A percentile compares a stretch with the other conserved stretches of the same genome.
Evolutionary conservation across 2,888 invertebrate genomes (phyloP).

Genomic region (Heliconius sara): DNA sequence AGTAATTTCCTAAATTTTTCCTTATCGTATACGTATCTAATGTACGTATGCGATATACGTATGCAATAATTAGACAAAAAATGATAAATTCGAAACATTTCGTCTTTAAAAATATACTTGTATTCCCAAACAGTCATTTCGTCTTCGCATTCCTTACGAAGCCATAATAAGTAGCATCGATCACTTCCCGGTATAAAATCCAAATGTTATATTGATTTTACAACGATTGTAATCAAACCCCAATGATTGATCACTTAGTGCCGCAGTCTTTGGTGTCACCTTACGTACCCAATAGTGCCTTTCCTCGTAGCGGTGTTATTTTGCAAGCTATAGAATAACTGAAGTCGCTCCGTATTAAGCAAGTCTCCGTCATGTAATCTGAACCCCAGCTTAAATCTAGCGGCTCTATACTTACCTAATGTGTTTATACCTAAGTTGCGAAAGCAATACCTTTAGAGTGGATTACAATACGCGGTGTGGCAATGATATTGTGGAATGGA

Average conservation of each 20-base stretch:
- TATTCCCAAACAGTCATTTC: neutral
- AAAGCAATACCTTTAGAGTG: conserved; percentile 63
- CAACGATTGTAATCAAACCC: conserved; percentile 38
- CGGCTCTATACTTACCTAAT: conserved; percentile 68
- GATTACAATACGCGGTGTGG: conserved; percentile 41
- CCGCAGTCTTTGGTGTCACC: conserved; percentile 77
- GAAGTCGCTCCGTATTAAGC: conserved; percentile 75
- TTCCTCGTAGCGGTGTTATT: conserved; percentile 73
- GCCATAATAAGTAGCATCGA: conserved; percentile 1
- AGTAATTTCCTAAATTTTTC: too few species aligned
- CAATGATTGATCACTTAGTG: conserved; percentile 49
- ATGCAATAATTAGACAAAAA: neutral
- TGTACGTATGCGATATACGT: too few species aligned
- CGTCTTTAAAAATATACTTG: neutral
- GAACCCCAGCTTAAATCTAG: conserved; percentile 75
- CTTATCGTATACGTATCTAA: too few species aligned
- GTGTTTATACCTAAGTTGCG: conserved; percentile 69
- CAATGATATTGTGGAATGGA: conserved; percentile 13
- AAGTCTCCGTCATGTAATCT: conserved; percentile 75
- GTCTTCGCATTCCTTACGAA: conserved; percentile 9
- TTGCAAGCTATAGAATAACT: conserved; percentile 80
- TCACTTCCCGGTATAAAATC: conserved; percentile 26
- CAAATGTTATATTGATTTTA: conserved; percentile 27
- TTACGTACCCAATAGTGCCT: conserved; percentile 77
- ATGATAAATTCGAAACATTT: neutral